Evolutionary conservation across 2,113 vertebrate genomes (phyloP).

Genomic region (Psilopogon haemacephalus): DNA sequence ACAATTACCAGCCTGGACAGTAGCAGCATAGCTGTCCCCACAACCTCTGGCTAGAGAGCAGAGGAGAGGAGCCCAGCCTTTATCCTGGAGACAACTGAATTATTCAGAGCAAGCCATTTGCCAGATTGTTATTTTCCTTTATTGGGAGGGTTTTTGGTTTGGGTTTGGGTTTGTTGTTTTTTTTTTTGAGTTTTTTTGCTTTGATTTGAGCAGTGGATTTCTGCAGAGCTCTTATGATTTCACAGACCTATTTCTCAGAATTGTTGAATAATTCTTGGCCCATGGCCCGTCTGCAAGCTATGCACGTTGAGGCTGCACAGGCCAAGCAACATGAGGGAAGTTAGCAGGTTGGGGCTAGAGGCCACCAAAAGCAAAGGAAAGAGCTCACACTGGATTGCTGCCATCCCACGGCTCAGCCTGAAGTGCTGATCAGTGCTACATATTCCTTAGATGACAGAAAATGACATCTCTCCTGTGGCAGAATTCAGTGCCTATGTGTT

Average conservation of each 20-base stretch:
- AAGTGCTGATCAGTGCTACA: rapidly evolving
- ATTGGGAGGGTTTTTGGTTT: too few relatives aligned
- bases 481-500: background rate
- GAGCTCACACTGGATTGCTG: background rate
- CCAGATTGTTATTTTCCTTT: background rate
- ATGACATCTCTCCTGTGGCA: background rate
- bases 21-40: background rate
- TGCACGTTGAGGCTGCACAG: background rate
- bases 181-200: background rate
- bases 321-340: background rate
- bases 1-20: background rate
- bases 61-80: background rate
- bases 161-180: too few relatives aligned
- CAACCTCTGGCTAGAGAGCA: background rate
- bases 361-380: background rate
- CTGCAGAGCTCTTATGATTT: background rate
- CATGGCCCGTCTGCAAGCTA: rapidly evolving
- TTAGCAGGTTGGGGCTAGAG: background rate
- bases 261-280: background rate
- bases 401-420: background rate
- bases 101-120: background rate
- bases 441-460: background rate
- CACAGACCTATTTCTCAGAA: background rate
- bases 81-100: background rate
- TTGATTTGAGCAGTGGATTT: background rate